Percentiles rank a stretch among this genome's conserved stretches.
These are phyloP conservation scores for Carcina quercana DNA, from an alignment of 2,888 invertebrate genomes.

Conservation along the genomic window DNA sequence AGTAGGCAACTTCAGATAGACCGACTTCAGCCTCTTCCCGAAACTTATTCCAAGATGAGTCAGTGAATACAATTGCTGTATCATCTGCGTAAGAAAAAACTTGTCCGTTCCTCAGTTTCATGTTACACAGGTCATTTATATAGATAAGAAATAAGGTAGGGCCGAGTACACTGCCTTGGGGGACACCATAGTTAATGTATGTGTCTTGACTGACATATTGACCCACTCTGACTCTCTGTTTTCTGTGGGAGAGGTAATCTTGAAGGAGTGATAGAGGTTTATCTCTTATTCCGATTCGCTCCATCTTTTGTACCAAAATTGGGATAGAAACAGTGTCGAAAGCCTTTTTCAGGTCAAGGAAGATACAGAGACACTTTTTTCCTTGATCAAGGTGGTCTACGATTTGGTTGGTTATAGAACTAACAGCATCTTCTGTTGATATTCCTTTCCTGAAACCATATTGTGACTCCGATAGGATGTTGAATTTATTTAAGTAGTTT, in stretches of 20 bases:
- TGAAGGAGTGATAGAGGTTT: background rate
- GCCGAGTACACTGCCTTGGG: slow-evolving; percentile 2
- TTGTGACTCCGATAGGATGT: slow-evolving; percentile 1
- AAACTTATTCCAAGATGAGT: slow-evolving; percentile 1
- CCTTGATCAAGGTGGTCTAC: slow-evolving; percentile 1
- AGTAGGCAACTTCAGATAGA: slow-evolving; percentile 1
- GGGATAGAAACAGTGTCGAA: too few species aligned
- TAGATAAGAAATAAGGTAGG: slow-evolving; percentile 3
- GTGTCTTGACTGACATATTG: background rate
- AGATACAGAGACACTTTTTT: slow-evolving; percentile 5
- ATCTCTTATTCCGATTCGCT: background rate
- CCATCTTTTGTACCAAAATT: background rate
- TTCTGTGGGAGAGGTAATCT: background rate
- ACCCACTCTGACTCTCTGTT: background rate
- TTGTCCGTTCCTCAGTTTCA: background rate
- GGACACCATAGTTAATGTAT: background rate
- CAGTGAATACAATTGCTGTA: slow-evolving; percentile 2
- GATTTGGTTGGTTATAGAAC: background rate
- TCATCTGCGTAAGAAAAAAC: slow-evolving; percentile 3
- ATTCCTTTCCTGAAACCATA: slow-evolving; percentile 7
- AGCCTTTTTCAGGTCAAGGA: slow-evolving; percentile 6
- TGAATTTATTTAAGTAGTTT: slow-evolving; percentile 2
- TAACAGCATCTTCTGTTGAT: slow-evolving; percentile 5
- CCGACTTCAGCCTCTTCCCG: slow-evolving; percentile 1
- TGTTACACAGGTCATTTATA: background rate